Conservation (phyloP, 2,113 vertebrate species). For the Grantiella picta region DNA sequence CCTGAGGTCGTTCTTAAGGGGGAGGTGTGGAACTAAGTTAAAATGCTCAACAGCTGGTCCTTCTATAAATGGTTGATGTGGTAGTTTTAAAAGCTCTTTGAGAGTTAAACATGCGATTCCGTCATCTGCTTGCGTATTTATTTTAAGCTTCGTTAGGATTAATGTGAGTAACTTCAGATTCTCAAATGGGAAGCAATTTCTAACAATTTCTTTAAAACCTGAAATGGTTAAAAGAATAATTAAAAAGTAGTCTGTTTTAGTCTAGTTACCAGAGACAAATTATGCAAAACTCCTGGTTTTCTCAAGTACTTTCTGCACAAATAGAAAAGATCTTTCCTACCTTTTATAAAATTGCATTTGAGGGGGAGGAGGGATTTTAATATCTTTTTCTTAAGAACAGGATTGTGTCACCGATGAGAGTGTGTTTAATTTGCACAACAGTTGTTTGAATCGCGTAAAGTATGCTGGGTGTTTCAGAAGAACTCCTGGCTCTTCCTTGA, state of each 20-base stretch:
- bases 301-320: not conserved
- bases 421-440: constrained; percentile 47
- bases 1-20: not conserved
- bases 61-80: not conserved
- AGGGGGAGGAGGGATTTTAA: not conserved
- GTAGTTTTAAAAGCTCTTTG: not conserved
- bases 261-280: not conserved
- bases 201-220: not conserved
- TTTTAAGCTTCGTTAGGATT: not conserved
- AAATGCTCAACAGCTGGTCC: not conserved
- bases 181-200: not conserved
- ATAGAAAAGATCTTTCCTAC: not conserved
- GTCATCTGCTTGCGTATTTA: not conserved
- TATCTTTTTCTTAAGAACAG: constrained; percentile 14
- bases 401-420: constrained; percentile 25
- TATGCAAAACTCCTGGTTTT: not conserved
- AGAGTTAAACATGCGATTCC: not conserved
- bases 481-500: constrained; percentile 16
- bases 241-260: not conserved
- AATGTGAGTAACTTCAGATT: not conserved
- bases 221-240: not conserved
- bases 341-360: not conserved
- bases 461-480: not conserved
- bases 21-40: not conserved
- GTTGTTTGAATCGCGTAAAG: constrained; percentile 12